Percentiles rank a stretch among this genome's conserved stretches.
Conservation (phyloP, 1,140 invertebrate species). For the Magallana ariakensis region DNA sequence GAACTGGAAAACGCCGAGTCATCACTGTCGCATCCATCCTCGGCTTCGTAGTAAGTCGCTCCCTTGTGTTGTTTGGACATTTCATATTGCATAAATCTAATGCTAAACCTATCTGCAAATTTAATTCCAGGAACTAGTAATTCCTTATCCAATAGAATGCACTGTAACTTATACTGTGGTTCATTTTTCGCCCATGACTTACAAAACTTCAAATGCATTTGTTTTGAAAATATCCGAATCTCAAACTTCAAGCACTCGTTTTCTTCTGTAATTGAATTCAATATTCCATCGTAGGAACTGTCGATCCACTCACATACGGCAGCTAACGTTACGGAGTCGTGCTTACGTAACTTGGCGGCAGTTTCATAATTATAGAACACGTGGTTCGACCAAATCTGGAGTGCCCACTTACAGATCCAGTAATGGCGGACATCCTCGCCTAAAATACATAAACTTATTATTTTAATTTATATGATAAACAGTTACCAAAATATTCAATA, state of each 20-base stretch:
- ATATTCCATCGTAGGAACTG: not conserved
- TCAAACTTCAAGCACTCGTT: not conserved
- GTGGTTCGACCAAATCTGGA: not conserved
- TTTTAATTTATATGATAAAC: too few species aligned
- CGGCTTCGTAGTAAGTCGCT: not conserved
- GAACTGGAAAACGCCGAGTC: not conserved
- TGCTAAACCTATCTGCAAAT: not conserved
- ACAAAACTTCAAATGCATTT: not conserved
- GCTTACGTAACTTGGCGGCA: not conserved
- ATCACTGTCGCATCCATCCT: not conserved
- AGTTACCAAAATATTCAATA: too few species aligned
- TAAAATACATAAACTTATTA: not conserved
- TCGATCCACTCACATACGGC: not conserved
- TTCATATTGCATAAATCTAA: not conserved
- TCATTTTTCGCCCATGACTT: not conserved
- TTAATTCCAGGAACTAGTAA: not conserved
- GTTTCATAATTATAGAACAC: not conserved
- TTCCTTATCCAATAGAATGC: conserved; percentile 2
- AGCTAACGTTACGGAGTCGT: not conserved
- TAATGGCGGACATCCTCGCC: not conserved
- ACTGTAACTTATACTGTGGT: not conserved
- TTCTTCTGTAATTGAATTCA: not conserved
- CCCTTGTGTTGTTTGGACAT: not conserved
- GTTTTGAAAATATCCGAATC: conserved; percentile 17
- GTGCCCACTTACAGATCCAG: not conserved